Percentiles rank a stretch among this genome's conserved stretches.
These are phyloP conservation scores for Pogonophryne albipinna DNA, from an alignment of 2,797 vertebrate species.

Conservation along the genomic window DNA sequence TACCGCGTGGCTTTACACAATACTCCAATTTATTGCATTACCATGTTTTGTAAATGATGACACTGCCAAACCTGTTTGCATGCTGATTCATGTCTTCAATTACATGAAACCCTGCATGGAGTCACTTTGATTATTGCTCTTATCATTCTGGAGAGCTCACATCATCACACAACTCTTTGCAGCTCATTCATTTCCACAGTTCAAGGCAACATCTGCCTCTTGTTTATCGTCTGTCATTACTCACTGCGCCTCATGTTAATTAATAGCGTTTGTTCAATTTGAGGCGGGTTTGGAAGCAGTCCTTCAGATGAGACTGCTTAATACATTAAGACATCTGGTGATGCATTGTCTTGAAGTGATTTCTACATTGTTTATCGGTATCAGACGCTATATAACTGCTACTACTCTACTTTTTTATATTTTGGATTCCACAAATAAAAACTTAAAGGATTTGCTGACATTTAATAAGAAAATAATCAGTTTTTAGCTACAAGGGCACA, in stretches of 20 bases:
- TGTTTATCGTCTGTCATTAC: slow-evolving; percentile 1
- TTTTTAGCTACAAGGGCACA: neutral
- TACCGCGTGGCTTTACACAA: neutral
- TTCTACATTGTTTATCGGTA: slow-evolving; percentile 1
- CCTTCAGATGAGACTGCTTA: neutral
- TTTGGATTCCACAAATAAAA: neutral
- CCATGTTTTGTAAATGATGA: neutral
- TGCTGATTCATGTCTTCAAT: slow-evolving; percentile 31
- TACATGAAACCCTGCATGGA: slow-evolving; percentile 14
- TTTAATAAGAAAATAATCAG: neutral
- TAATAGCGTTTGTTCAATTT: slow-evolving; percentile 1
- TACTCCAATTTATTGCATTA: slow-evolving; percentile 12
- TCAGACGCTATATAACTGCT: neutral
- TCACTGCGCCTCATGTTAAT: neutral
- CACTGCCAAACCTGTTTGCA: neutral
- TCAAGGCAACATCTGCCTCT: slow-evolving; percentile 11
- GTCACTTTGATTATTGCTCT: slow-evolving; percentile 36
- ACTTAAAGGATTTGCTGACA: neutral
- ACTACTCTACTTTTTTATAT: neutral
- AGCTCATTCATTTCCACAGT: slow-evolving; percentile 26
- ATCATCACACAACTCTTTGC: neutral
- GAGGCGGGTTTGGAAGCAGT: slow-evolving; percentile 1
- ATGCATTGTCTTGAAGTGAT: neutral
- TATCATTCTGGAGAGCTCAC: slow-evolving; percentile 13
- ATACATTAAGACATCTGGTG: neutral